Evolutionary conservation across 2,113 vertebrate genomes (phyloP), one percentile per base, ranked within the genome.

Genomic region (Coptodon bakossiorum): DNA sequence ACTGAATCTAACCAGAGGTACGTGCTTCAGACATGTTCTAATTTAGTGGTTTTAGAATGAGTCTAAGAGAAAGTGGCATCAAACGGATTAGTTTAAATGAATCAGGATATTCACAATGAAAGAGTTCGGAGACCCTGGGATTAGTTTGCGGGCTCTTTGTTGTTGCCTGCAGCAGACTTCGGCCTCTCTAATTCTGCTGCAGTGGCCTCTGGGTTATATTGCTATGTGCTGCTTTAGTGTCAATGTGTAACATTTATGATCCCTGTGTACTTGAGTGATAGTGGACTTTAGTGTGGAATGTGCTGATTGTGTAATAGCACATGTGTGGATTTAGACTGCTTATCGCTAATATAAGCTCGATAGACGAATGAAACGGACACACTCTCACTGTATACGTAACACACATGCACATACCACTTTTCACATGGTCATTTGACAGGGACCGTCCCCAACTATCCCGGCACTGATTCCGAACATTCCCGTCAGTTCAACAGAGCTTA

Each of bases 401-500:
- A 81, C 17, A 78, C 45, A 84, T 59, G 59, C 22, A 38, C 66
- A 71, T 45, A 80, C 36, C 82, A 57, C 38, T 22, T 56, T 29
- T 90, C 80, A 84, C 85, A 57, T 27, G 76, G 36, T 57, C 59
- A 13, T 63, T 84, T 1, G 36, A 87, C 80, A 84, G 81, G 78
- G 93, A 57, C 84, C 45, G 4, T 86, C 59, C 57, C 19, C 48
- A 84, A 56, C 86, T 73, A 52, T 38, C 57, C 78, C 29, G 22
- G 9, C 89, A 82, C 84, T 91, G 83, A 93, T 71, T 90, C 86
- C 87, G 17, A 91, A 93, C 94, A 95, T 94, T 94, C 94, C 56
- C 85, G 82, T 90, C 59, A 92, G 84, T 89, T 87, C 93, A 94
- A 53, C 81, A 90, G 52, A 81, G 38, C 40, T 91, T 95, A 95